Base-by-base conservation (phyloP, 2,888 invertebrate genomes). In the Nemapogon koenigi region DNA sequence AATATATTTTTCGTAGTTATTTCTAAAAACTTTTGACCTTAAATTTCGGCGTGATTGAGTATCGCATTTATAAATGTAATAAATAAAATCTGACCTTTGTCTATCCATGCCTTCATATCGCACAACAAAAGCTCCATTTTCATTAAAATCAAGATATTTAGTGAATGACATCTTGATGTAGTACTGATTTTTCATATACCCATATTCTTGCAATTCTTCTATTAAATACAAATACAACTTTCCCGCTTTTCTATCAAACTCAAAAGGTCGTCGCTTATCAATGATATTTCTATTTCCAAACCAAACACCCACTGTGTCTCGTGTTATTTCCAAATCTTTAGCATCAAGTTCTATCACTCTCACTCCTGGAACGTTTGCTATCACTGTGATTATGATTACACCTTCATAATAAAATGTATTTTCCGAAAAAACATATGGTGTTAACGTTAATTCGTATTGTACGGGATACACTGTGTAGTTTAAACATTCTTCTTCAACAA, bases 401-500 rank as follows among this genome's bases (percentile, higher is more conserved):
- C 75, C 68, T 27, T 72, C 61, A 37, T 66, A 76, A 49, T 61
- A 69, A 18, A 63, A 61, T 22, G 44, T 49, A 2, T 49, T 49
- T 6, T 54, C 55, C 14, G 46, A 51, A 25, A 53, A 56, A 32
- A 72, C 48, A 30, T 64, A 60, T 0, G 76, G 76, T 11, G 49
- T 62, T 36, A 78, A 52, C 2, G 56, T 62, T 1, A 78, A 39
- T 37, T 76, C 76, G 30, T 78, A 78, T 43, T 76, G 70, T 42
- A 73, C 59, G 41, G 78, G 78, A 44, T 78, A 78, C 32, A 78
- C 64, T 36, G 75, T 75, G 30, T 72, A 78, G 45, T 76, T 73
- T 11, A 76, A 51, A 47, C 78, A 78, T 47, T 76, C 75, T 50
- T 76, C 76, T 32, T 68, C 64, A 19, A 49, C 43, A 11, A 64